phyloP scores from a whole-genome alignment of 2,888 invertebrate genomes.

The Eulithis testata region DNA sequence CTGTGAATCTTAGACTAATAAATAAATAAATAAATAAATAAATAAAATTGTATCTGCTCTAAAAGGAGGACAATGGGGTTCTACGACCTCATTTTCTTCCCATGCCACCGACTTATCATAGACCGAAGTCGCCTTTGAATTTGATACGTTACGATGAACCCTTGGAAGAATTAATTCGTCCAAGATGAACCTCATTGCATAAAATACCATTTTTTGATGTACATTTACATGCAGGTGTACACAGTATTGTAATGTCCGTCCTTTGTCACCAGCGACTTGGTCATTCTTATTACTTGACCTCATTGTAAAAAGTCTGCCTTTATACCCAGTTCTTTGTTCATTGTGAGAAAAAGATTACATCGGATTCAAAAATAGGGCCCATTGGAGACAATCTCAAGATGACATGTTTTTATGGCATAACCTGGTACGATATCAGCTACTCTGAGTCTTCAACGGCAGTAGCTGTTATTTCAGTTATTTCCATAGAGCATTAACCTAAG shows the following conservation, averaged over 20 bases:
- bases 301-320: conserved; percentile 9
- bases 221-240: conserved; percentile 4
- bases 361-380: conserved; percentile 2
- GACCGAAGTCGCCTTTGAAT: no score
- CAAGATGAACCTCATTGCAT: no score
- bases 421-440: not conserved
- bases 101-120: not conserved
- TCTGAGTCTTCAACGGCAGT: not conserved
- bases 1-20: no score
- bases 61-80: no score
- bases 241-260: conserved; percentile 14
- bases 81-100: not conserved
- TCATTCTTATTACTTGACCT: conserved; percentile 12
- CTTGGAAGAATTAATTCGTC: no score
- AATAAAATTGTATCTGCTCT: no score
- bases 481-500: conserved; percentile 10
- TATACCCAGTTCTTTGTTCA: conserved; percentile 12
- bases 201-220: no score
- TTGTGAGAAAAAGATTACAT: conserved; percentile 14
- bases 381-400: not conserved
- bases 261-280: conserved; percentile 11
- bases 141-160: no score
- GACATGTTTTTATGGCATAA: not conserved
- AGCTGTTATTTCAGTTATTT: not conserved
- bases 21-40: no score